Conservation (phyloP, 2,888 invertebrate genomes). For the Philereme transversata region DNA sequence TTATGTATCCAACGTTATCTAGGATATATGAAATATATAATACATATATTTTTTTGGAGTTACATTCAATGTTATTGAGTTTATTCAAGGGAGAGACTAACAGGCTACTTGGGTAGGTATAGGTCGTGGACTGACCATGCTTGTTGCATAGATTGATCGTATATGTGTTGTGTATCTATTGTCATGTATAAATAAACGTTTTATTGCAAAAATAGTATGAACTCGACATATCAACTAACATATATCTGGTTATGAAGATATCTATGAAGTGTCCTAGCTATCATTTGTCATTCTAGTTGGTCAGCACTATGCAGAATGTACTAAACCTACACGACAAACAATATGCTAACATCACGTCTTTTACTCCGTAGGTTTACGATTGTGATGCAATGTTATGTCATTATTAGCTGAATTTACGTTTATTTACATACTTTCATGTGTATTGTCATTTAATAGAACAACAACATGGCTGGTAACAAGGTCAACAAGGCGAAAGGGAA, state of each 20-base stretch:
- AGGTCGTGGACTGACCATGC: constrained; percentile 64
- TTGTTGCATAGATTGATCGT: constrained; percentile 40
- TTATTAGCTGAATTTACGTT: constrained; percentile 11
- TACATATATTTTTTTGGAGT: constrained; percentile 41
- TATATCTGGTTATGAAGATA: constrained; percentile 12
- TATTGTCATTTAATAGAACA: constrained; percentile 12
- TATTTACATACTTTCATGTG: background rate
- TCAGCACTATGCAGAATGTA: constrained; percentile 55
- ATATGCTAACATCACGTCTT: constrained; percentile 8
- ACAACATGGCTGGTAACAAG: constrained; percentile 73
- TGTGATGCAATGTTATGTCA: background rate
- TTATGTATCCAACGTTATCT: constrained; percentile 61
- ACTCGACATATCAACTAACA: constrained; percentile 10
- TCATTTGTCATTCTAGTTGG: constrained; percentile 47
- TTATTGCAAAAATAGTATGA: constrained; percentile 20
- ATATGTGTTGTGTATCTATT: constrained; percentile 18
- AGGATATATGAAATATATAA: constrained; percentile 48
- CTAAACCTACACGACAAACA: constrained; percentile 9
- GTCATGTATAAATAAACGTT: constrained; percentile 3
- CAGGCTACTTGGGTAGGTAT: constrained; percentile 60
- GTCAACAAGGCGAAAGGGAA: constrained; percentile 70
- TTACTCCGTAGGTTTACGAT: constrained; percentile 2
- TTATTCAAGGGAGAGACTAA: constrained; percentile 81
- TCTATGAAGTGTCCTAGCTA: constrained; percentile 14
- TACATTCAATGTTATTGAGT: constrained; percentile 52